Percentiles rank a stretch among this genome's conserved stretches.
phyloP scores from a whole-genome alignment of 2,888 invertebrate genomes.

The Periphyllus acericola region DNA sequence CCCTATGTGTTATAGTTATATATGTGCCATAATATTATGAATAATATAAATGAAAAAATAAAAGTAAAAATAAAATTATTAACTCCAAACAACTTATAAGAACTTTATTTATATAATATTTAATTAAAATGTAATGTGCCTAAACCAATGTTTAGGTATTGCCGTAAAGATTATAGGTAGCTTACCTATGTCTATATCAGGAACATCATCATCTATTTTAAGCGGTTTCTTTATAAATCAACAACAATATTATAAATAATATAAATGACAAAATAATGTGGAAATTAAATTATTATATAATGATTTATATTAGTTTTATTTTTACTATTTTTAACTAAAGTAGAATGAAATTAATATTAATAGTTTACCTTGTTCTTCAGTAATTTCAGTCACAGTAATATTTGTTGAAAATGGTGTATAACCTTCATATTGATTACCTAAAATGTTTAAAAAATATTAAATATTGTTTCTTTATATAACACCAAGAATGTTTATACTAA shows the following conservation, averaged over 20 bases:
- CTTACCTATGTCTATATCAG: too few species aligned
- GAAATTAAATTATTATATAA: conserved; percentile 32
- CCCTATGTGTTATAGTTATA: not conserved
- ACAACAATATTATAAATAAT: not conserved
- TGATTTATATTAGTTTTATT: not conserved
- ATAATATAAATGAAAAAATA: conserved; percentile 7
- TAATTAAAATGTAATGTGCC: not conserved
- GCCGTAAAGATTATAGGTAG: too few species aligned
- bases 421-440: conserved; percentile 77
- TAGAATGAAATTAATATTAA: not conserved
- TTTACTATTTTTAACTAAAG: conserved; percentile 23
- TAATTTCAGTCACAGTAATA: not conserved
- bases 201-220: too few species aligned
- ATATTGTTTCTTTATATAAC: not conserved
- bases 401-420: conserved; percentile 70
- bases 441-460: conserved; percentile 66
- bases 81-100: not conserved
- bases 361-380: conserved; percentile 7
- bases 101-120: conserved; percentile 42
- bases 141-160: too few species aligned
- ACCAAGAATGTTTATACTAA: conserved; percentile 64
- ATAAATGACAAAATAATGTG: conserved; percentile 12
- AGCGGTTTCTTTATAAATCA: too few species aligned
- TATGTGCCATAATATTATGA: not conserved
- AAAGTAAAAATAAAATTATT: conserved; percentile 15